phyloP scores from a whole-genome alignment of 92 coral and sea anemone species.

The Anthopleura xanthogrammica region DNA sequence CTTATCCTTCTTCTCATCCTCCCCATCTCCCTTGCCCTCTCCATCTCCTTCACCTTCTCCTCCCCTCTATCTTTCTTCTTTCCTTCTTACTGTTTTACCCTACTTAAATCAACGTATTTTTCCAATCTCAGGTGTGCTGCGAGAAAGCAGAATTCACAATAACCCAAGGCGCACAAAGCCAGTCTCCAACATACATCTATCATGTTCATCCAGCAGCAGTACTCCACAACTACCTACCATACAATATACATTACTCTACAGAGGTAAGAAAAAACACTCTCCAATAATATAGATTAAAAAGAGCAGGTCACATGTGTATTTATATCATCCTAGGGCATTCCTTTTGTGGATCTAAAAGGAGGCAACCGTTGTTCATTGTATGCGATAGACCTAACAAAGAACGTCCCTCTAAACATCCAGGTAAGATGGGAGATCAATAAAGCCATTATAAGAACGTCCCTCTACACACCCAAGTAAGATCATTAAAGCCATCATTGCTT shows the following conservation, averaged over 20 bases:
- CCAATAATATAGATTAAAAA: background rate
- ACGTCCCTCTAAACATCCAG: slow-evolving; percentile 58
- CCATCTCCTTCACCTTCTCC: background rate
- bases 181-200: slow-evolving; percentile 70
- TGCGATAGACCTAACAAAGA: slow-evolving; percentile 54
- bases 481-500: background rate
- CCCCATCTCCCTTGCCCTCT: background rate
- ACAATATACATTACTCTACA: slow-evolving; percentile 53
- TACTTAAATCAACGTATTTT: background rate
- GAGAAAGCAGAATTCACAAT: slow-evolving; percentile 69
- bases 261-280: slow-evolving; percentile 43
- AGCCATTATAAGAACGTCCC: background rate
- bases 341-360: slow-evolving; percentile 65
- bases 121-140: slow-evolving; percentile 64
- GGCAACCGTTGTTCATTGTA: slow-evolving; percentile 73
- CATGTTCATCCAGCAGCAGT: slow-evolving; percentile 86
- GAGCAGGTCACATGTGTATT: background rate
- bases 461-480: background rate
- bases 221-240: slow-evolving; percentile 89
- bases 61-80: background rate
- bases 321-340: slow-evolving; percentile 49
- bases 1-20: background rate
- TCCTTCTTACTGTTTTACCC: background rate
- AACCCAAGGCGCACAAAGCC: slow-evolving; percentile 57
- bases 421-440: slow-evolving; percentile 13